Percentiles rank a stretch among this genome's conserved stretches.
Evolutionary conservation across 2,113 vertebrate genomes (phyloP).

Genomic region (Callithrix jacchus): DNA sequence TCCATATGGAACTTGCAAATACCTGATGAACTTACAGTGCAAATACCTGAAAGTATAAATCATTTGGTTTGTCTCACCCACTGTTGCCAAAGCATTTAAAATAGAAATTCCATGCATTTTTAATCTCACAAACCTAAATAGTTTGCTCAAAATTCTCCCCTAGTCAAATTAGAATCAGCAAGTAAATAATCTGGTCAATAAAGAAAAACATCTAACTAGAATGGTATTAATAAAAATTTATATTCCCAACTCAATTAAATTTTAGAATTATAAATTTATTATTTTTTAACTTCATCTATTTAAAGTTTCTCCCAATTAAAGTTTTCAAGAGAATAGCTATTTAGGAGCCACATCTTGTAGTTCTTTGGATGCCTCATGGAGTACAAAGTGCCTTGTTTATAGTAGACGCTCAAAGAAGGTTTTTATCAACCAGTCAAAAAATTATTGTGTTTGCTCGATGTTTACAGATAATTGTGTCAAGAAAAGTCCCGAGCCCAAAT

Average conservation of each 20-base stretch:
- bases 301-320: neutral
- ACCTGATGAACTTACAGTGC: too few relatives aligned
- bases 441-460: neutral
- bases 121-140: neutral
- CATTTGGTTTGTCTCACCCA: neutral
- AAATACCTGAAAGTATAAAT: neutral
- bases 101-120: neutral
- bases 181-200: conserved; percentile 39
- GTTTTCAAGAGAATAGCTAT: conserved; percentile 5
- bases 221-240: neutral
- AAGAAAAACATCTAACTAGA: conserved; percentile 46
- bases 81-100: neutral
- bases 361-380: neutral
- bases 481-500: neutral
- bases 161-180: neutral
- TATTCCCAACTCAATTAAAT: neutral
- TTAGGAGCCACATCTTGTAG: neutral
- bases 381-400: neutral
- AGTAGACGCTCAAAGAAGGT: neutral
- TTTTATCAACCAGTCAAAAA: neutral
- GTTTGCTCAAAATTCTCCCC: neutral
- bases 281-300: neutral
- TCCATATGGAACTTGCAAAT: too few relatives aligned
- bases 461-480: neutral
- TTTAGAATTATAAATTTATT: neutral